A percentile compares a stretch with the other conserved stretches of the same genome.
phyloP scores from a whole-genome alignment of 2,888 invertebrate genomes.

The Mythimna loreyi region DNA sequence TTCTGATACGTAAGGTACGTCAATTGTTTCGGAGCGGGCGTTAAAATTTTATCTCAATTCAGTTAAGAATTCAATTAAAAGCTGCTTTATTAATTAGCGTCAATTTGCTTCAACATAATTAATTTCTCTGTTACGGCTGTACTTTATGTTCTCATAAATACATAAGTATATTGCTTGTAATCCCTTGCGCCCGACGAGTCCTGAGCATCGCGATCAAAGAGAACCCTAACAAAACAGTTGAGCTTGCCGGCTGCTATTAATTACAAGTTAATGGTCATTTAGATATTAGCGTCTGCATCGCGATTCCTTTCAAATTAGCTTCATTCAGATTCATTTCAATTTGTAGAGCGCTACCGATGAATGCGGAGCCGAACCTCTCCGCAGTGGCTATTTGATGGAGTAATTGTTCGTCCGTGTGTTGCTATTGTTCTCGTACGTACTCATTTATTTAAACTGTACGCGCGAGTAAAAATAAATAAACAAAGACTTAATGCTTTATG shows the following conservation, averaged over 20 bases:
- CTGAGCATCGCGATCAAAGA: conserved; percentile 13
- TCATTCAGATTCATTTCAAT: background rate
- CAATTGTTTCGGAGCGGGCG: background rate
- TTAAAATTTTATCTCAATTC: conserved; percentile 1
- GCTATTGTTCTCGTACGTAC: background rate
- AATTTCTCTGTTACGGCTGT: conserved; percentile 12
- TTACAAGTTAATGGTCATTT: conserved; percentile 1
- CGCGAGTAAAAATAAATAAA: background rate
- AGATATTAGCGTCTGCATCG: conserved; percentile 4
- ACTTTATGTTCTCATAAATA: background rate
- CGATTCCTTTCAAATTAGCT: conserved; percentile 9
- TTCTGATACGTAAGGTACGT: background rate
- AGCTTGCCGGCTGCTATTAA: background rate
- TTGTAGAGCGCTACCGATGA: background rate
- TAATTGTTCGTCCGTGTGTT: no score
- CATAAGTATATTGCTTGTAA: conserved; percentile 1
- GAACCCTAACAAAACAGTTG: background rate
- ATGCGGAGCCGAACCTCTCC: background rate
- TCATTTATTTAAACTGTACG: background rate
- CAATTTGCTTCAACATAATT: conserved; percentile 27
- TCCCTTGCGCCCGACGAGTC: background rate
- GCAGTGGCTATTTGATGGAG: background rate
- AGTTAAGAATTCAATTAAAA: conserved; percentile 14
- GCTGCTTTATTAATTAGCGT: conserved; percentile 25
- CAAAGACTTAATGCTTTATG: background rate